Evolutionary conservation across 2,888 invertebrate species (phyloP).

Genomic region (Busseola fusca): DNA sequence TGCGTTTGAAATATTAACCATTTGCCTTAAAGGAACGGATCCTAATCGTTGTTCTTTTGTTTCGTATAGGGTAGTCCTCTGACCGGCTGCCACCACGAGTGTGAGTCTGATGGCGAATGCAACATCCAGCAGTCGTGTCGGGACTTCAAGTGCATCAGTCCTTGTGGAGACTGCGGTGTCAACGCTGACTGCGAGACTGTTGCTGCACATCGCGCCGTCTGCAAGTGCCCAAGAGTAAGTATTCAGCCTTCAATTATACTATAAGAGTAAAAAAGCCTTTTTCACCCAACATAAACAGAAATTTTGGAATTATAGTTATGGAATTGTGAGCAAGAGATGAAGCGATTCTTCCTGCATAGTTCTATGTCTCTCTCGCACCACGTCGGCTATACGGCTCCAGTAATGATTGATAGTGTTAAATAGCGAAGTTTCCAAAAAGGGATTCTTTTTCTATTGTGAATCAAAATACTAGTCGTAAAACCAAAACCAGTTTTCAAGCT

Average conservation of each 20-base stretch:
- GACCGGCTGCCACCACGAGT: constrained; percentile 94
- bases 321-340: too few relatives aligned
- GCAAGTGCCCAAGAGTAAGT: constrained; percentile 93
- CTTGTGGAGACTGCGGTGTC: constrained; percentile 93
- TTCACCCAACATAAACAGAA: not conserved
- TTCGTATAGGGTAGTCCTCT: constrained; percentile 92
- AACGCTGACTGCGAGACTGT: constrained; percentile 94
- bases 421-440: not conserved
- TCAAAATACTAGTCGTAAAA: too few relatives aligned
- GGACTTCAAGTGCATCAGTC: constrained; percentile 92
- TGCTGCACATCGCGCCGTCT: constrained; percentile 92
- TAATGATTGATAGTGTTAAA: not conserved
- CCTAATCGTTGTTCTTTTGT: not conserved
- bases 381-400: too few relatives aligned
- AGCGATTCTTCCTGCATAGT: too few relatives aligned
- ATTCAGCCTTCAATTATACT: not conserved
- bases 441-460: not conserved
- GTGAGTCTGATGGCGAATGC: constrained; percentile 93
- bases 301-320: not conserved
- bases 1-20: not conserved
- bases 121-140: constrained; percentile 92
- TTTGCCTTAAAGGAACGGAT: not conserved
- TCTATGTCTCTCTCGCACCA: too few relatives aligned
- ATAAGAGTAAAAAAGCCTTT: not conserved
- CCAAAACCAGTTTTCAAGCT: too few relatives aligned